phyloP scores from a whole-genome alignment of 37 sponge, comb jelly and placozoan genomes.

The Beroe forskalii region DNA sequence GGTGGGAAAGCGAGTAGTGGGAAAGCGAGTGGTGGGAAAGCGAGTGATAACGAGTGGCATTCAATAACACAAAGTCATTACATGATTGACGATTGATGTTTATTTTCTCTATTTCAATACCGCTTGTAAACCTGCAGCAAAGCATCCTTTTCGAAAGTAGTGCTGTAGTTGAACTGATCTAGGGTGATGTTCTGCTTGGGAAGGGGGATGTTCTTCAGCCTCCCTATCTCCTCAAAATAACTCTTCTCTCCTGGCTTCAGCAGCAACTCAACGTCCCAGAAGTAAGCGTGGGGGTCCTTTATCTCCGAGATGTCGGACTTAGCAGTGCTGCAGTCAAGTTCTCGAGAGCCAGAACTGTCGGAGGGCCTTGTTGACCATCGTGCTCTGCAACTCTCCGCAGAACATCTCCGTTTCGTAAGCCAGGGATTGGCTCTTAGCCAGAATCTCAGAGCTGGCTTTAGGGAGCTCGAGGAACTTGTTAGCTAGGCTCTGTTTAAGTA shows the following conservation, averaged over 20 bases:
- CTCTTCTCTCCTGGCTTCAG: background rate
- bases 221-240: background rate
- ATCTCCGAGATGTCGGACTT: background rate
- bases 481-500: constrained; percentile 18
- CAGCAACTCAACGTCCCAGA: constrained; percentile 63
- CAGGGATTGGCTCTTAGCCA: constrained; percentile 41
- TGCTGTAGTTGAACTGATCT: constrained; percentile 29
- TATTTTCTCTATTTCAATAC: background rate
- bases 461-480: constrained; percentile 48
- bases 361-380: constrained; percentile 32
- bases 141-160: constrained; percentile 22
- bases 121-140: no score
- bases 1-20: no score
- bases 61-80: no score
- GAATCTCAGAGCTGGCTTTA: constrained; percentile 9
- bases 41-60: no score
- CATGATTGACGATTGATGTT: no score
- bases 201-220: background rate
- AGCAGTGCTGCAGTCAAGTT: background rate
- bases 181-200: background rate
- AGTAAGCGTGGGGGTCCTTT: background rate
- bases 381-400: background rate
- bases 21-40: no score
- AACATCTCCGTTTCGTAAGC: constrained; percentile 55
- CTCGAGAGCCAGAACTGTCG: constrained; percentile 39